A percentile compares a stretch with the other conserved stretches of the same genome.
Evolutionary conservation across 2,113 vertebrate genomes (phyloP).

Genomic region (Festucalex cinctus): DNA sequence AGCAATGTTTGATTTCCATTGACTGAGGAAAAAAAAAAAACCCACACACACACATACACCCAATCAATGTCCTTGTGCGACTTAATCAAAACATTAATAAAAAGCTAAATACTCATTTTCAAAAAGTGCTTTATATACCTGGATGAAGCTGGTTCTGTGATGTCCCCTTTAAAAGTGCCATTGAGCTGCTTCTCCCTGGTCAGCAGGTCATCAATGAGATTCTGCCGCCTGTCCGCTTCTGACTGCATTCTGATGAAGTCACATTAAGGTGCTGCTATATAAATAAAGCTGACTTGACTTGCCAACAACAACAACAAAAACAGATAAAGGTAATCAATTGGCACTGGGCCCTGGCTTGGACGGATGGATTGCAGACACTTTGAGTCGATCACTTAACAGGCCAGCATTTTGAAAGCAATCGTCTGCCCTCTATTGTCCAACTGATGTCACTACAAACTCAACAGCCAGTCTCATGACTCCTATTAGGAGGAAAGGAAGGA

Average conservation of each 20-base stretch:
- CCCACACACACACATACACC: neutral
- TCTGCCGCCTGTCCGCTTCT: conserved; percentile 93
- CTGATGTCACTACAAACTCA: conserved; percentile 13
- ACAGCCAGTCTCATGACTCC: conserved; percentile 23
- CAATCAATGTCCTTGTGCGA: neutral
- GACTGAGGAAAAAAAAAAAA: too few relatives aligned
- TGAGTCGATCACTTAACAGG: neutral
- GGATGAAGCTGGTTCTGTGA: conserved; percentile 70
- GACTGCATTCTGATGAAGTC: conserved; percentile 81
- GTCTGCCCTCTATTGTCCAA: conserved; percentile 54
- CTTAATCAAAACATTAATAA: neutral
- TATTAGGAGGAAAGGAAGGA: conserved; percentile 67
- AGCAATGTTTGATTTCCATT: too few relatives aligned
- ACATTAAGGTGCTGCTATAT: too few relatives aligned
- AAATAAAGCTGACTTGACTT: too few relatives aligned
- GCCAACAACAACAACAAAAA: too few relatives aligned
- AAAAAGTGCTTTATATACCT: conserved; percentile 53
- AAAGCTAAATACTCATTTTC: neutral
- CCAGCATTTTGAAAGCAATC: conserved; percentile 36
- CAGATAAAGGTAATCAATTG: too few relatives aligned
- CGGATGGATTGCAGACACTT: neutral
- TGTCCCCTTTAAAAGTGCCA: conserved; percentile 82
- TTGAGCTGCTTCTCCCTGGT: conserved; percentile 87
- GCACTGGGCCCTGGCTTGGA: too few relatives aligned
- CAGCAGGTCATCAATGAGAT: conserved; percentile 86